Evolutionary conservation across 2,797 vertebrate species (phyloP), one percentile per base, ranked within the genome.

Genomic region (Huso huso): DNA sequence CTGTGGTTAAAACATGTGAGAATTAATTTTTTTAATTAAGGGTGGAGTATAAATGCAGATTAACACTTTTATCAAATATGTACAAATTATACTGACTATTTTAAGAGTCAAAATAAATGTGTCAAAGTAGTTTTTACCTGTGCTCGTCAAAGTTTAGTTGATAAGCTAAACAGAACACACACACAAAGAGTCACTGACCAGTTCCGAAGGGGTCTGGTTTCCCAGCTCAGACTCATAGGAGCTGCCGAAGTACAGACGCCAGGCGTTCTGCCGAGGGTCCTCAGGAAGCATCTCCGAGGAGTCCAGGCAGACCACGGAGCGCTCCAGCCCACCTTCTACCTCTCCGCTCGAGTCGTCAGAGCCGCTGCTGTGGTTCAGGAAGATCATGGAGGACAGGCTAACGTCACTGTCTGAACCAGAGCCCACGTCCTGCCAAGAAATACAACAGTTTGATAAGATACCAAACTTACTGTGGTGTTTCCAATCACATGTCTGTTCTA

Each of bases 181-280:
- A 23, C 11, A 37, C 12, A 48, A 18, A 37, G 23, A 37, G 23
- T 37, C 23, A 37, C 80, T 83, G 69, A 96, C 94, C 90, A 85
- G 74, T 76, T 93, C 94, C 69, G 90, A 92, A 69, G 87, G 76
- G 1, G 88, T 90, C 62, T 91, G 92, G 76, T 93, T 92, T 74
- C 89, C 94, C 58, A 90, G 72, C 72, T 98, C 95, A 3, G 94
- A 97, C 73, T 97, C 95, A 0, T 91, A 95, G 9, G 96, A 96
- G 75, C 94, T 98, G 78, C 94, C 97, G 52, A 98, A 99, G 84
- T 99, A 98, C 58, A 99, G 88, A 50, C 95, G 94, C 89, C 97
- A 99, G 70, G 95, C 79, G 51, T 94, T 97, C 62, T 86, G 77
- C 2, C 73, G 79, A 58, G 87, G 83, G 60, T 89, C 88, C 61